A percentile compares a stretch with the other conserved stretches of the same genome.
Conservation (phyloP, 2,888 invertebrate species). For the Autographa gamma region DNA sequence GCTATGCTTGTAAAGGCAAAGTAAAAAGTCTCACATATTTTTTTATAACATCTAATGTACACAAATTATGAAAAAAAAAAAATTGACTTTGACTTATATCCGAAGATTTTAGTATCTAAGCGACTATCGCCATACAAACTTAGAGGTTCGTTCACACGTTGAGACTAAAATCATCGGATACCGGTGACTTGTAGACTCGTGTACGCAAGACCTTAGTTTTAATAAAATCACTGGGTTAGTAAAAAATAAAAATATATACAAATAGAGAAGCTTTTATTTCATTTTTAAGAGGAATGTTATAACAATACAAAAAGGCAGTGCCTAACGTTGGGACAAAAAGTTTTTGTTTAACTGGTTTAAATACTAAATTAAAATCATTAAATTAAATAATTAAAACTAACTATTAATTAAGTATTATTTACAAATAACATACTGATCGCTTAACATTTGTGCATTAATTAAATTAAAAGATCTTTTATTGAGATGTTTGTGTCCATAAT, state of each 20-base stretch:
- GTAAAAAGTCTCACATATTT: too few species aligned
- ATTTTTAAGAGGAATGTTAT: slow-evolving; percentile 33
- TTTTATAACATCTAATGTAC: too few species aligned
- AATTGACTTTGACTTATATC: too few species aligned
- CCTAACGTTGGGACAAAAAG: not conserved
- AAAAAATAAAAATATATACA: slow-evolving; percentile 19
- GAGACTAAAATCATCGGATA: too few species aligned
- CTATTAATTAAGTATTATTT: not conserved
- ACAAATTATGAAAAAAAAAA: too few species aligned
- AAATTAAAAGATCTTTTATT: not conserved
- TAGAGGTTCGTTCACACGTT: too few species aligned
- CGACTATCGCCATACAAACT: too few species aligned
- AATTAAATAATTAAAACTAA: not conserved
- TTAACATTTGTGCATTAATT: slow-evolving; percentile 4
- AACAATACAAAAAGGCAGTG: slow-evolving; percentile 17
- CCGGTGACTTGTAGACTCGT: too few species aligned
- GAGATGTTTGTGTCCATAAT: not conserved
- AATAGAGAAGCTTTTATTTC: slow-evolving; percentile 15
- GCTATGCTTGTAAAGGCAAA: too few species aligned
- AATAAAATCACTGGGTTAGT: not conserved
- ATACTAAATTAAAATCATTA: slow-evolving; percentile 3
- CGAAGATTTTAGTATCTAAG: too few species aligned
- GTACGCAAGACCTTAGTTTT: not conserved
- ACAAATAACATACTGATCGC: slow-evolving; percentile 1
- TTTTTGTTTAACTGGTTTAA: not conserved